These are phyloP conservation scores for Ommatoiulus sabulosus DNA, from an alignment of 2,888 invertebrate species.

Conservation along the genomic window DNA sequence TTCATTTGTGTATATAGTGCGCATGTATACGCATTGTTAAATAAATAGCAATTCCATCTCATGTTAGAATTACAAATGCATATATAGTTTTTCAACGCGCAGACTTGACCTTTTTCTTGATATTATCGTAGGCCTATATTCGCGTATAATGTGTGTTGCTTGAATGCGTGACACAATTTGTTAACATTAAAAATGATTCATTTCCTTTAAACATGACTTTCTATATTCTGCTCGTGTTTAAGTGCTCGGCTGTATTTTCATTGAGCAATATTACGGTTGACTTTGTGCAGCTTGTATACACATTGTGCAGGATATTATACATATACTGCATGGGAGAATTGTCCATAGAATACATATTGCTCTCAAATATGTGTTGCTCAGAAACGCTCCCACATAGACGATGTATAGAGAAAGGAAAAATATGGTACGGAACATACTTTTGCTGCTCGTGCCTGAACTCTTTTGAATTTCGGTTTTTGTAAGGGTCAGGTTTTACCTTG, in stretches of 20 bases:
- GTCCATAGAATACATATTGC: slow-evolving; percentile 30
- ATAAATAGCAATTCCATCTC: slow-evolving; percentile 17
- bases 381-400: not conserved
- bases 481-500: slow-evolving; percentile 3
- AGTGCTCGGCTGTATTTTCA: slow-evolving; percentile 26
- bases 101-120: slow-evolving; percentile 43
- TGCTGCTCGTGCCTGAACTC: slow-evolving; percentile 23
- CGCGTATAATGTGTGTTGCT: slow-evolving; percentile 20
- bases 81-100: not conserved
- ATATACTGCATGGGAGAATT: slow-evolving; percentile 14
- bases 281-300: slow-evolving; percentile 35
- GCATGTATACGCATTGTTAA: slow-evolving; percentile 36
- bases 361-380: not conserved
- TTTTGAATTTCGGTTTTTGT: not conserved
- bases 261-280: slow-evolving; percentile 40
- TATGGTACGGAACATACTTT: slow-evolving; percentile 17
- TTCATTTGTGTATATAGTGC: slow-evolving; percentile 37
- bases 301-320: slow-evolving; percentile 33
- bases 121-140: slow-evolving; percentile 32
- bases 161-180: slow-evolving; percentile 43
- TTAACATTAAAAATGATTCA: slow-evolving; percentile 43
- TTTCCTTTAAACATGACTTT: slow-evolving; percentile 43
- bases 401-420: not conserved
- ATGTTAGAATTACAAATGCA: slow-evolving; percentile 4
- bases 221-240: slow-evolving; percentile 16